Base-by-base conservation (phyloP, 2,113 vertebrate species). In the Channa maculata region DNA sequence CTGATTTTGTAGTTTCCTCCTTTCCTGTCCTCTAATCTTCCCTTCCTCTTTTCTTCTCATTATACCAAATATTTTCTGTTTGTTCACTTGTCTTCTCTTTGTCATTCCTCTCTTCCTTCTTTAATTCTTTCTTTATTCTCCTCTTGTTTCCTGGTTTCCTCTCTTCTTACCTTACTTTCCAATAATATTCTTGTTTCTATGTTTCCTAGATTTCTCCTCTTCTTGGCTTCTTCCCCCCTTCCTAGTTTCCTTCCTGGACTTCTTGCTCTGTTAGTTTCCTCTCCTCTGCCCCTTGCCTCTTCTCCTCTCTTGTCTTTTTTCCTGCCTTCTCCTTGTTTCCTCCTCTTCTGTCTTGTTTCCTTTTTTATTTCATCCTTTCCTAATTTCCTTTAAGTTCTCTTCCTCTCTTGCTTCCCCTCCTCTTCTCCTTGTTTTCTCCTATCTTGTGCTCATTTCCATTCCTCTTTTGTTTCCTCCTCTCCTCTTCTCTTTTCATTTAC, bases 401-500 rank as follows among this genome's bases (percentile, higher is more conserved):
- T 8, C 8, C 7, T 33, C 15, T 15, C 24, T 10, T 13, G 13
- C 39, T 33, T 48, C 3, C 2, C 36, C n/a, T 11, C 5, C 71
- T 10, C 13, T 6, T 9, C 37, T 57, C 37, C 34, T 36, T 36
- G 5, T 24, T 52, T 52, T 24, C 14, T 6, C n/a, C 12, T 53
- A 24, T 24, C 14, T 33, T 15, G 39, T 7, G 6, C 12, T 34
- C 0, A 6, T 6, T 33, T 48, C 43, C 7, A 8, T 33, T 24
- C 37, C 49, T 36, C 8, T 6, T 14, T 6, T 37, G 4, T 4
- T 5, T 13, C 14, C 3, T 14, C 3, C 11, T 43, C 11, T 43
- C 4, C 43, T 39, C 37, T 9, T 15, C 5, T 55, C 61, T 68
- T 68, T 43, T 72, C 33, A 13, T 41, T 60, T 59, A 15, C 50